Conservation (phyloP, 2,888 invertebrate genomes). For the Limenitis camilla region DNA sequence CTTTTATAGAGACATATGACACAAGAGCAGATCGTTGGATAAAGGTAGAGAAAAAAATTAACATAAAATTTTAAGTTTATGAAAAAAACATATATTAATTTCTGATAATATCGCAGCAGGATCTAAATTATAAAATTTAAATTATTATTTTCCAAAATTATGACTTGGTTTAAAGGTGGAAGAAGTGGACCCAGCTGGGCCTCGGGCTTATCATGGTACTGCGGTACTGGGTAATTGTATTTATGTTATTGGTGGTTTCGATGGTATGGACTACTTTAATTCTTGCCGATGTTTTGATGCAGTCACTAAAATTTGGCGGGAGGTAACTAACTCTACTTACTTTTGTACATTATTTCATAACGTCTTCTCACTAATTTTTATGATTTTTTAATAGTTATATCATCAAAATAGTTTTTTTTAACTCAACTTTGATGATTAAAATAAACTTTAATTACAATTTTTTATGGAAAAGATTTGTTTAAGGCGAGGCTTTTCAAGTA, state of each 20-base stretch:
- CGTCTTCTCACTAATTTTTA: no score
- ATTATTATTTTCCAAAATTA: no score
- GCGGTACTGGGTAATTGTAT: constrained; percentile 89
- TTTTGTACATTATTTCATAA: neutral
- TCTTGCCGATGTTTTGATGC: constrained; percentile 92
- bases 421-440: no score
- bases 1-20: constrained; percentile 90
- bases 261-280: constrained; percentile 91
- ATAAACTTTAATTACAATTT: no score
- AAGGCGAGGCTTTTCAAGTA: no score
- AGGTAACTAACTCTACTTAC: constrained; percentile 52
- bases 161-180: constrained; percentile 76
- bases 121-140: no score
- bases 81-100: neutral
- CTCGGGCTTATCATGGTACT: constrained; percentile 95
- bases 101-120: no score
- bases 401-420: no score
- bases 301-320: constrained; percentile 87
- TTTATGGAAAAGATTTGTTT: no score
- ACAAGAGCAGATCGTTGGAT: constrained; percentile 93
- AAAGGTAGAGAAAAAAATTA: constrained; percentile 62
- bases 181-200: constrained; percentile 87
- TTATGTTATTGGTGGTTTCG: constrained; percentile 93
- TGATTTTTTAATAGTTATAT: no score
- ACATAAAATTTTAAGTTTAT: no score